Evolutionary conservation across 2,888 invertebrate genomes (phyloP).

Genomic region (Cyclophora punctaria): DNA sequence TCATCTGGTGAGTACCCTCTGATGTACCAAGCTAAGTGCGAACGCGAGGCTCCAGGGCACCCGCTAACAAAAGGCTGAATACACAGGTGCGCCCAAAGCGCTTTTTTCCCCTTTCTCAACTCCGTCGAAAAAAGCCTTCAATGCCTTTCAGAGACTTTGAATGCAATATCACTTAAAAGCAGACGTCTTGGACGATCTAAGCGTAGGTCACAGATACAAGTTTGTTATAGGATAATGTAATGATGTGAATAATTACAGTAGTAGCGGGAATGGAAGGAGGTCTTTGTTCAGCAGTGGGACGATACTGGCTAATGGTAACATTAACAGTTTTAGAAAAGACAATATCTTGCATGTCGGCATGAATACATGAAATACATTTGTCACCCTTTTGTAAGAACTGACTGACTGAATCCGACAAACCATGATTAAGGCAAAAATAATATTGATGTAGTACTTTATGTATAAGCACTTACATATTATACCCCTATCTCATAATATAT

Average conservation of each 20-base stretch:
- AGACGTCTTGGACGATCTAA: slow-evolving; percentile 9
- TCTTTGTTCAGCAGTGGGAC: too few species aligned
- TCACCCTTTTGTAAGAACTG: background rate
- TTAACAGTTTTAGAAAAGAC: too few species aligned
- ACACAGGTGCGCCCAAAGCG: slow-evolving; percentile 42
- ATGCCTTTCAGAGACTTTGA: slow-evolving; percentile 36
- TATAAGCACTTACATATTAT: too few species aligned
- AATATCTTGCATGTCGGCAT: too few species aligned
- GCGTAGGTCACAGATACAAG: background rate
- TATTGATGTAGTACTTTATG: too few species aligned
- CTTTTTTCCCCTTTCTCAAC: slow-evolving; percentile 46
- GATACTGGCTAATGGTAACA: too few species aligned
- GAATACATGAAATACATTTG: too few species aligned
- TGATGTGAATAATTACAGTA: too few species aligned
- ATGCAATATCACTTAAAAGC: slow-evolving; percentile 38
- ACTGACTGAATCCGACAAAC: slow-evolving; percentile 1
- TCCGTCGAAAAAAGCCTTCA: slow-evolving; percentile 48
- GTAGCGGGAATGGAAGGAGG: too few species aligned
- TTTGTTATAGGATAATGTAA: too few species aligned
- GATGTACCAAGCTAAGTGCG: slow-evolving; percentile 3
- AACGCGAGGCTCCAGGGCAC: slow-evolving; percentile 32
- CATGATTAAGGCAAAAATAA: too few species aligned
- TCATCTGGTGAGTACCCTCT: slow-evolving; percentile 5
- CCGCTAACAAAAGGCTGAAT: slow-evolving; percentile 51
- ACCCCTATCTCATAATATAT: too few species aligned